Evolutionary conservation across 2,797 vertebrate genomes (phyloP).

Genomic region (Salmo trutta): DNA sequence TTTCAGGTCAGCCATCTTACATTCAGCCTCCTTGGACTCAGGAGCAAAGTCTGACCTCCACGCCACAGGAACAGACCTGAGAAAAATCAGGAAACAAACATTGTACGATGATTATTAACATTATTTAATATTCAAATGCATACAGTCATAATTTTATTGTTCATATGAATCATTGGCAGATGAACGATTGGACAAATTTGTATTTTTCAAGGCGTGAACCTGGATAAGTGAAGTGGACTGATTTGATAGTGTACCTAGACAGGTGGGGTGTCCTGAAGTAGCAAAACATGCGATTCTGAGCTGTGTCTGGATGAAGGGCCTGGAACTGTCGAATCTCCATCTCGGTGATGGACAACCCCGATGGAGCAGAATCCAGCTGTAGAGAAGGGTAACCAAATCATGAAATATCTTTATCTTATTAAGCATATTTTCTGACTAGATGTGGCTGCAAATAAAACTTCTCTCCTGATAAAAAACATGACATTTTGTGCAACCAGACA

Average conservation of each 20-base stretch:
- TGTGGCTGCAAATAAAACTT: neutral
- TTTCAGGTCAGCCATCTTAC: constrained; percentile 78
- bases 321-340: constrained; percentile 88
- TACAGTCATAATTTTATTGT: too few relatives aligned
- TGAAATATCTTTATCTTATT: neutral
- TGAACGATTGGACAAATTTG: neutral
- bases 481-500: neutral
- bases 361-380: constrained; percentile 77
- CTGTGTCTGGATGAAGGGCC: constrained; percentile 57
- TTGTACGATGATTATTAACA: neutral
- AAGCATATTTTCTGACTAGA: neutral
- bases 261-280: constrained; percentile 81
- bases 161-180: neutral
- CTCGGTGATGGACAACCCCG: constrained; percentile 84
- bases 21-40: constrained; percentile 80
- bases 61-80: constrained; percentile 82
- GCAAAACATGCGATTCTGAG: constrained; percentile 73
- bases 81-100: constrained; percentile 7
- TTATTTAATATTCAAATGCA: neutral
- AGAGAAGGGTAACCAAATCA: neutral
- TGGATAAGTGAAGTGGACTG: neutral
- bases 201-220: too few relatives aligned
- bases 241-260: constrained; percentile 61
- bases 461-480: neutral
- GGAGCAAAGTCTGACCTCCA: constrained; percentile 82